Percentiles rank a stretch among this genome's conserved stretches.
These are phyloP conservation scores for Poecilus cupreus DNA, from an alignment of 2,888 invertebrate genomes.

Conservation along the genomic window DNA sequence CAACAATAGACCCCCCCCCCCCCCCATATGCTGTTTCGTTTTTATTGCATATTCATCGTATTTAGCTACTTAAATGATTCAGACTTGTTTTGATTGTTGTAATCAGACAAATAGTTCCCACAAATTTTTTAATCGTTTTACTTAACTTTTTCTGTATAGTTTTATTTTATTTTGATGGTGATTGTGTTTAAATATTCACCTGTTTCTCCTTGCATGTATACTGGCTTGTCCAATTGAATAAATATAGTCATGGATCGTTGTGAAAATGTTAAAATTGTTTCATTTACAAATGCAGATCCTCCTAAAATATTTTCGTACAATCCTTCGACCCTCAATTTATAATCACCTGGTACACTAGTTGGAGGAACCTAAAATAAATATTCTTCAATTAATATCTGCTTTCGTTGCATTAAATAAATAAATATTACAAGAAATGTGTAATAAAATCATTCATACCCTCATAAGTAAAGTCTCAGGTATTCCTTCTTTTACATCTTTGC, in stretches of 20 bases:
- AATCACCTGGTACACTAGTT: conserved; percentile 88
- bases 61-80: too few species aligned
- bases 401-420: background rate
- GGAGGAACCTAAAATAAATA: conserved; percentile 81
- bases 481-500: conserved; percentile 87
- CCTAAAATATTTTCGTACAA: conserved; percentile 84
- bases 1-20: too few species aligned
- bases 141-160: too few species aligned
- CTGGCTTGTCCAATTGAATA: conserved; percentile 95
- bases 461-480: conserved; percentile 93
- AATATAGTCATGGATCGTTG: conserved; percentile 96
- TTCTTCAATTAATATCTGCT: background rate
- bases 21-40: too few species aligned
- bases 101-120: too few species aligned
- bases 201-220: conserved; percentile 94
- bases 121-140: too few species aligned
- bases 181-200: conserved; percentile 76
- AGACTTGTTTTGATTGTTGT: too few species aligned
- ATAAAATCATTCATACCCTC: conserved; percentile 75
- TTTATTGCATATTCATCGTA: too few species aligned
- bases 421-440: background rate
- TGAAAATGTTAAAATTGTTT: conserved; percentile 89
- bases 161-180: too few species aligned
- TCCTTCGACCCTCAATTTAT: conserved; percentile 79
- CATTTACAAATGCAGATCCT: conserved; percentile 92